Base-by-base conservation (phyloP, 1,140 invertebrate species). In the Dufourea novaeangliae region DNA sequence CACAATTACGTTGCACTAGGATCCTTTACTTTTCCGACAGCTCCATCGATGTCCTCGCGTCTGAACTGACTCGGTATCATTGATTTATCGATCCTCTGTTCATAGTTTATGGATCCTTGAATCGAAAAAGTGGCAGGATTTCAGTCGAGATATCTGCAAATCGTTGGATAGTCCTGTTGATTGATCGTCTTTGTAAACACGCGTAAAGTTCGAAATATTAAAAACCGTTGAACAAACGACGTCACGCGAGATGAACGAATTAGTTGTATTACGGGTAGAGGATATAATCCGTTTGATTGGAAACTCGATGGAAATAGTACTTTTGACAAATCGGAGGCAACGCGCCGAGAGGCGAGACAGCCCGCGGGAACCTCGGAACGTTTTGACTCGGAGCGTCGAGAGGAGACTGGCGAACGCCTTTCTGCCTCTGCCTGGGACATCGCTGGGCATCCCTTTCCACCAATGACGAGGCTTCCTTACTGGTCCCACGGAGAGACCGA, bases 351-450 rank as follows among this genome's bases (percentile, higher is more conserved):
- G 8, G 17, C n/a, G n/a, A n/a, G n/a, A n/a, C n/a, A 32, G 27
- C 59, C 41, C 64, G 61, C 80, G 81, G 57, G 10, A 50, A 63
- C 50, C 32, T 39, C 72, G 52, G 57, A 80, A 86, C 83, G 83
- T 80, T 85, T 86, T 82, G 79, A 78, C 82, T 87, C 63, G 54
- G 85, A 85, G 85, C 80, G 81, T 72, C 86, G 83, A 83, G 66
- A 62, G 76, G 79, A 86, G 85, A 87, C 86, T 87, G 86, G 79
- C 85, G 80, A 86, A 74, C 83, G 78, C 69, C 70, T 81, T 80
- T 85, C 82, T 78, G 83, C 63, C 74, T 81, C 54, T 75, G 73
- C 44, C 70, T 66, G 78, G 68, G 82, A 84, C 85, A 85, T 85
- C 78, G 69, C 62, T 78, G 84, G 80, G 67, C 81, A 85, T 83